A percentile compares a stretch with the other conserved stretches of the same genome.
Conservation (phyloP, 2,797 vertebrate genomes). For the Tinamus major region DNA sequence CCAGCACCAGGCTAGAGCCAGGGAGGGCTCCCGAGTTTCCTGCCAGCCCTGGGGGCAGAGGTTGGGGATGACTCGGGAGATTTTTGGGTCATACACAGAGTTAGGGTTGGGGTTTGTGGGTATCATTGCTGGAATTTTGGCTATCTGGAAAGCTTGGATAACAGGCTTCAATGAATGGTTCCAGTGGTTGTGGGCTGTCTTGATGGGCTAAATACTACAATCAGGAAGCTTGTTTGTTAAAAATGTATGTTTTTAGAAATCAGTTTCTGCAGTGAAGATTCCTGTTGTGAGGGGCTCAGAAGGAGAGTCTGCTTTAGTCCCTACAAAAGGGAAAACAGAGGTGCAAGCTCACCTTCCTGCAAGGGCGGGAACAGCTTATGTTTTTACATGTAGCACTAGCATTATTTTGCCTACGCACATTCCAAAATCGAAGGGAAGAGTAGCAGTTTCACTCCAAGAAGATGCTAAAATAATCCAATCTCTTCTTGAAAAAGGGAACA, state of each 20-base stretch:
- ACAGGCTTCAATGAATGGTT: not conserved
- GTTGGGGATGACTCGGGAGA: not conserved
- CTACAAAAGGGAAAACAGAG: not conserved
- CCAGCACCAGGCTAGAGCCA: not conserved
- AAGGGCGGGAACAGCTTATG: not conserved
- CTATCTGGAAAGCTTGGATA: not conserved
- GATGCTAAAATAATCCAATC: not conserved
- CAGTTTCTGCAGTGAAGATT: not conserved
- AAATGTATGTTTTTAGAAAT: not conserved
- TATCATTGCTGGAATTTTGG: not conserved
- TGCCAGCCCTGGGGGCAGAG: not conserved
- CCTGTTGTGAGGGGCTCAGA: not conserved
- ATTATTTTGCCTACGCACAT: not conserved
- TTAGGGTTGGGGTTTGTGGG: not conserved
- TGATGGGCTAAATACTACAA: not conserved
- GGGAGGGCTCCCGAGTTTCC: not conserved
- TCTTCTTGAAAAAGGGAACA: not conserved
- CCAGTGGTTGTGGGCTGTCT: not conserved
- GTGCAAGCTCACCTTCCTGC: not conserved
- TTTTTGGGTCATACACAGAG: not conserved
- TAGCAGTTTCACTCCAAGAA: not conserved
- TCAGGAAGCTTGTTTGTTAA: not conserved
- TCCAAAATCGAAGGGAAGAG: not conserved
- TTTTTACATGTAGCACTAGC: not conserved
- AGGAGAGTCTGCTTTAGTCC: not conserved